Evolutionary conservation across 2,888 invertebrate genomes (phyloP), one percentile per base, ranked within the genome.

Genomic region (Meghimatium bilineatum): DNA sequence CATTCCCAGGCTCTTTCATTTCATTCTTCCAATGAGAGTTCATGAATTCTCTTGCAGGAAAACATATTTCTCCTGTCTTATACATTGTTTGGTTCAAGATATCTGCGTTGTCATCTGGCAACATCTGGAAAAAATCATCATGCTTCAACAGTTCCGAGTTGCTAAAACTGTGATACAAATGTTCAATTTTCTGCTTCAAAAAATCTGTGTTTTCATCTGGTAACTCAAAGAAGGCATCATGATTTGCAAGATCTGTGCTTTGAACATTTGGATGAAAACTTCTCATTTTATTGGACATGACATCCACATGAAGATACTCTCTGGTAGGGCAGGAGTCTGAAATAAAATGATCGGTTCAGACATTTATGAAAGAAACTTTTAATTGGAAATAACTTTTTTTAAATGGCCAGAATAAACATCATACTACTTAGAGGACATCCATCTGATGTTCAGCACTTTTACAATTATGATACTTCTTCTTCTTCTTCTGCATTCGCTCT

Each of bases 71-170:
- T 44, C 44, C 72, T 44, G 60, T 63, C n/a, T 63, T 63, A 12
- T n/a, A 63, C 26, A 63, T 12, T 26, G 60, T n/a, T 5, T 63
- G 26, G 23, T 23, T n/a, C 26, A 63, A n/a, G 6, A 8, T 12
- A 63, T 63, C 60, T 63, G 60, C n/a, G n/a, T n/a, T 63, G 26
- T 63, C n/a, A n/a, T 63, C 60, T 63, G n/a, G n/a, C 12, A 63
- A 10, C 60, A 63, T 63, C n/a, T 63, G n/a, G 14, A n/a, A n/a
- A n/a, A 63, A 63, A n/a, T n/a, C 3, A n/a, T n/a, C 26, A 63
- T 63, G 1, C n/a, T 63, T 63, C 6, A 63, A 26, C 26, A 63
- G 60, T 12, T 63, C n/a, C 8, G n/a, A n/a, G 23, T 63, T 8
- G 26, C 3, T 3, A n/a, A n/a, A 6, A n/a, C 60, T n/a, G 12